Evolutionary conservation across 2,113 vertebrate genomes (phyloP).

Genomic region (Chaetorhynchus papuensis): DNA sequence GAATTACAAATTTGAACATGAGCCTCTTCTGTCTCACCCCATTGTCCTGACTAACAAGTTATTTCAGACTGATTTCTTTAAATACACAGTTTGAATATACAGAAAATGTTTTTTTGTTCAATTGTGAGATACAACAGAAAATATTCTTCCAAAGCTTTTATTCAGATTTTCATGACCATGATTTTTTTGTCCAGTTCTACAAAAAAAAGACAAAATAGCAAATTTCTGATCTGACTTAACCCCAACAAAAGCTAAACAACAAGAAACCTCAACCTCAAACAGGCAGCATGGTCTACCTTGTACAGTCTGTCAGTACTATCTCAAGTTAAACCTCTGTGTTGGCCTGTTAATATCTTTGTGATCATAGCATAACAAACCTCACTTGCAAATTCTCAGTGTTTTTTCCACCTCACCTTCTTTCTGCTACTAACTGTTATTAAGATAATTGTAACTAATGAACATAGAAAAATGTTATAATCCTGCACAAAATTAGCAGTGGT

Average conservation of each 20-base stretch:
- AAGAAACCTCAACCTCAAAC: neutral
- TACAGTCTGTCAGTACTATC: neutral
- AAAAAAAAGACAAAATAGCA: rapidly evolving
- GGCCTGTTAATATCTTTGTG: neutral
- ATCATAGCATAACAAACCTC: neutral
- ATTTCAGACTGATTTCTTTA: neutral
- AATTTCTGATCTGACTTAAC: neutral
- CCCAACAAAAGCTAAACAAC: neutral
- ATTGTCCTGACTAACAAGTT: neutral
- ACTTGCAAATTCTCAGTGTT: neutral
- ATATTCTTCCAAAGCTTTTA: neutral
- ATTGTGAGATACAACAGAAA: neutral
- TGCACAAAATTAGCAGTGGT: neutral
- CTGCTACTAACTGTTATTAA: neutral
- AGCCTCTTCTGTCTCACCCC: neutral
- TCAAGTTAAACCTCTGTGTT: neutral
- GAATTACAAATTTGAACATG: neutral
- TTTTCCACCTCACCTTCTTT: neutral
- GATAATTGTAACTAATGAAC: neutral
- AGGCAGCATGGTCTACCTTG: neutral
- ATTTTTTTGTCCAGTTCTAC: neutral
- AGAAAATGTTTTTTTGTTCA: neutral
- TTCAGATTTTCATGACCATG: neutral
- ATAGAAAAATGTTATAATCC: neutral
- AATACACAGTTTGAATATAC: neutral